Evolutionary conservation across 2,113 vertebrate genomes (phyloP), one percentile per base, ranked within the genome.

Genomic region (Ctenomys sociabilis): DNA sequence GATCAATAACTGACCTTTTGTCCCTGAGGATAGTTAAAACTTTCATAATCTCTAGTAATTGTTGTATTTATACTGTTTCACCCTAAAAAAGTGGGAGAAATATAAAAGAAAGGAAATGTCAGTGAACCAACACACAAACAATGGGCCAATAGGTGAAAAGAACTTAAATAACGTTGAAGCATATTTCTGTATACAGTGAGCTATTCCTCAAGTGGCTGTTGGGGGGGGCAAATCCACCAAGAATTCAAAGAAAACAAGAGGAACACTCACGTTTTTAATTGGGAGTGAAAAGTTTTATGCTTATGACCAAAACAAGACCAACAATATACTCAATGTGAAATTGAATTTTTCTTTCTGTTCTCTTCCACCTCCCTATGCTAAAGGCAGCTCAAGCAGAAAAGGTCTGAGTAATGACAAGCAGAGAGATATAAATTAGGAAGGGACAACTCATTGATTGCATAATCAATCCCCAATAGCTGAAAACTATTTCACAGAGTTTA

Each of bases 371-470:
- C 6, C 35, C n/a, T 72, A 2, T 63, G 43, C 70, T 89, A 83
- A 91, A 94, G 32, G 10, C 19, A 92, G 87, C 86, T 64, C 77
- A 86, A n/a, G 16, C 30, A 85, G 22, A 57, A 88, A 87, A 95
- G 54, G 45, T 5, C 59, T 66, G 40, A 35, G 52, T 92, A 81
- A 80, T 78, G 52, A 66, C 70, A 93, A 16, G 19, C 59, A 45
- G 19, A 77, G 14, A 92, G 78, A 91, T 35, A 89, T 7, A 88
- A 89, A 32, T 35, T 26, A 94, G 52, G 9, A 85, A 92, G 82
- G 32, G n/a, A 59, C n/a, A 94, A n/a, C 70, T 73, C 0, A 1
- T 66, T 52, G 68, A 87, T 30, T 52, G 35, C 86, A 94, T 86
- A 89, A 84, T 90, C 83, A 75, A 49, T 81, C n/a, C 37, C 89